A percentile compares a stretch with the other conserved stretches of the same genome.
Conservation (phyloP, 2,797 vertebrate genomes). For the Acanthis flammea region DNA sequence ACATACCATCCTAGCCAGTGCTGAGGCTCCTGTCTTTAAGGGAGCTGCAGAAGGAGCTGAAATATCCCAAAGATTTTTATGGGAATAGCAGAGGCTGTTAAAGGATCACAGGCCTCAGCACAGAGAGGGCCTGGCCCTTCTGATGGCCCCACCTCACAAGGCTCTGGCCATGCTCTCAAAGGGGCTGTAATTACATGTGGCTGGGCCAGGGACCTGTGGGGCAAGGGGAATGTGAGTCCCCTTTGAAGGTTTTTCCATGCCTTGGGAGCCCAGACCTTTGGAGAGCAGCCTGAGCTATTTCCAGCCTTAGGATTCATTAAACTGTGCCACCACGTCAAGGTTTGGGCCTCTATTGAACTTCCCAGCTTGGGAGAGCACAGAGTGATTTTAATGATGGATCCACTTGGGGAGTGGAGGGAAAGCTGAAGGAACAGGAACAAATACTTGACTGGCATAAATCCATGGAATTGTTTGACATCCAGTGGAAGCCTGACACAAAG, state of each 20-base stretch:
- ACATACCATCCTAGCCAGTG: background rate
- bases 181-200: background rate
- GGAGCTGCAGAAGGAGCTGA: background rate
- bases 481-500: background rate
- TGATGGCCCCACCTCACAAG: background rate
- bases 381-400: conserved; percentile 23
- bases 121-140: background rate
- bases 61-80: background rate
- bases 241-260: background rate
- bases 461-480: conserved; percentile 1
- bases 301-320: conserved; percentile 27
- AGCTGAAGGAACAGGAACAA: background rate
- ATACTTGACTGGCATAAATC: conserved; percentile 10
- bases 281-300: background rate
- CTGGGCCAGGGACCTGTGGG: background rate
- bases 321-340: background rate
- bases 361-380: background rate
- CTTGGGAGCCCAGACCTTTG: background rate
- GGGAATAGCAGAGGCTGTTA: background rate
- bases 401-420: background rate
- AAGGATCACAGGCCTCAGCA: background rate
- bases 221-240: background rate
- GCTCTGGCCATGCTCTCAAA: background rate
- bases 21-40: background rate
- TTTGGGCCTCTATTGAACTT: background rate